These are phyloP conservation scores for Phoebastria nigripes DNA, from an alignment of 2,797 vertebrate species.

Conservation along the genomic window DNA sequence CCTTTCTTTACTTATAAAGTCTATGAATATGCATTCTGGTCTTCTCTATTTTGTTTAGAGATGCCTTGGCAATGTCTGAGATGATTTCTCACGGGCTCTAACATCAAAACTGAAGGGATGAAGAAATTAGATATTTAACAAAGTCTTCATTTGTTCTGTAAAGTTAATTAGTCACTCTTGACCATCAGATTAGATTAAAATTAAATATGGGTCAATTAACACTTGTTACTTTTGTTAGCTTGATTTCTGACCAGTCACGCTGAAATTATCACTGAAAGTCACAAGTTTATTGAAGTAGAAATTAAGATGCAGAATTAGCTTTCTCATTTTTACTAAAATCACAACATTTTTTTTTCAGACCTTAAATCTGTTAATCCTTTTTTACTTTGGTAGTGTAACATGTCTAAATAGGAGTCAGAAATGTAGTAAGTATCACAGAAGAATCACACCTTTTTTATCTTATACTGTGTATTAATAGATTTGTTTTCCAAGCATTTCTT, in stretches of 20 bases:
- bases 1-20: neutral
- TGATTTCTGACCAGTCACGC: neutral
- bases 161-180: conserved; percentile 60
- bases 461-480: neutral
- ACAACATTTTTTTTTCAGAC: neutral
- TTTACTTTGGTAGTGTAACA: neutral
- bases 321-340: neutral
- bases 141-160: conserved; percentile 41
- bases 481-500: neutral
- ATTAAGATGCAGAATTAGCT: neutral
- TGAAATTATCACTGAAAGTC: conserved; percentile 18
- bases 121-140: conserved; percentile 53
- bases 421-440: neutral
- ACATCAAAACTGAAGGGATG: conserved; percentile 24
- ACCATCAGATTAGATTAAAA: conserved; percentile 49
- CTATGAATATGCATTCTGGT: neutral
- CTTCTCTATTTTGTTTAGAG: conserved; percentile 18
- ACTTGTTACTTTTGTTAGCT: conserved; percentile 44
- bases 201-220: conserved; percentile 62
- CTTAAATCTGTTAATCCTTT: neutral
- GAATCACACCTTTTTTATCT: neutral
- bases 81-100: conserved; percentile 21
- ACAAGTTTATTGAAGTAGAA: conserved; percentile 5
- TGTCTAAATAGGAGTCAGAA: neutral
- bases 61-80: conserved; percentile 5